Evolutionary conservation across 2,797 vertebrate genomes (phyloP).

Genomic region (Enteromius fasciolatus): DNA sequence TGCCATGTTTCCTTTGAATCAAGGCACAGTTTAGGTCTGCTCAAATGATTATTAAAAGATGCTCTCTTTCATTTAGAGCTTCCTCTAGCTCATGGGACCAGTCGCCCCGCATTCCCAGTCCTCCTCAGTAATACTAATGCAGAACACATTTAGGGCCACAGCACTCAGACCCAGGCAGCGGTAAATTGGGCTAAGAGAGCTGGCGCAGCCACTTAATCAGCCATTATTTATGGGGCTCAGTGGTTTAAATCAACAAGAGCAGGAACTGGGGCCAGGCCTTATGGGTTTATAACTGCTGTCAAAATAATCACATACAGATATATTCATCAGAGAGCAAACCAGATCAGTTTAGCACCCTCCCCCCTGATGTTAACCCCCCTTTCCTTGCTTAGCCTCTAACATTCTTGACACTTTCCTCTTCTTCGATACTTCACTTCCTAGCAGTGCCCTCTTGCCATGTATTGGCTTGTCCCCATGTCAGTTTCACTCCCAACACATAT

Average conservation of each 20-base stretch:
- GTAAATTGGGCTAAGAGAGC: slow-evolving; percentile 62
- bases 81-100: slow-evolving; percentile 60
- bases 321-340: slow-evolving; percentile 67
- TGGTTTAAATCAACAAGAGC: slow-evolving; percentile 73
- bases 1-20: slow-evolving; percentile 10
- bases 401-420: slow-evolving; percentile 45
- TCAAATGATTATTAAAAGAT: slow-evolving; percentile 32
- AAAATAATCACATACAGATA: slow-evolving; percentile 76
- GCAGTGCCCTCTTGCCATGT: slow-evolving; percentile 1
- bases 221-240: slow-evolving; percentile 71
- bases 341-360: slow-evolving; percentile 52
- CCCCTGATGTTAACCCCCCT: slow-evolving; percentile 10
- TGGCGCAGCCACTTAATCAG: slow-evolving; percentile 69
- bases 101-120: slow-evolving; percentile 58
- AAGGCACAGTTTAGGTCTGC: not conserved
- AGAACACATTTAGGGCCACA: slow-evolving; percentile 68
- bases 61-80: slow-evolving; percentile 53
- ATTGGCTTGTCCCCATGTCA: slow-evolving; percentile 11
- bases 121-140: slow-evolving; percentile 71
- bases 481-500: slow-evolving; percentile 9
- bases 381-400: slow-evolving; percentile 22
- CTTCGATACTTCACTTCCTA: not conserved
- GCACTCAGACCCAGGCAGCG: slow-evolving; percentile 62
- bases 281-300: slow-evolving; percentile 73
- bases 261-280: slow-evolving; percentile 71